Conservation (phyloP, 1,140 invertebrate species). For the Vanessa tameamea region DNA sequence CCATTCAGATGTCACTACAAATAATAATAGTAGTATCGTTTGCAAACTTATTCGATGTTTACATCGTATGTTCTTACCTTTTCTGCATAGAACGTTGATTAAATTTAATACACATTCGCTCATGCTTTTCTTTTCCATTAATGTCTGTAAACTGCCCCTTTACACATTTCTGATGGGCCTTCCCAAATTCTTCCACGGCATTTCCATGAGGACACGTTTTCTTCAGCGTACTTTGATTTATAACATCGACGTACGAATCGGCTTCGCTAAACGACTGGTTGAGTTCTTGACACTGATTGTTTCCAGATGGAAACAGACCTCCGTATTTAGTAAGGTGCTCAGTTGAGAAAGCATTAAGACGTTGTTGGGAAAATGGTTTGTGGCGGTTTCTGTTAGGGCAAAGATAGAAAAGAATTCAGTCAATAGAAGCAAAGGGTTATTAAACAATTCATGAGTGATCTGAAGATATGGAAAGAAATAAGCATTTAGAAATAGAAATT, state of each 20-base stretch:
- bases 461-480: conserved; percentile 21
- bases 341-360: conserved; percentile 78
- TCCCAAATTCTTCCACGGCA: conserved; percentile 77
- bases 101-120: conserved; percentile 76
- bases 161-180: conserved; percentile 79
- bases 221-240: conserved; percentile 67
- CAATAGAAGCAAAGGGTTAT: conserved; percentile 30
- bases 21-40: too few species aligned
- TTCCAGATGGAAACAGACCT: conserved; percentile 75
- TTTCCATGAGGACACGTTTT: conserved; percentile 75
- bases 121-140: conserved; percentile 66
- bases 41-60: not conserved
- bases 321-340: conserved; percentile 78
- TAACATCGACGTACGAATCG: conserved; percentile 76
- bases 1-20: too few species aligned
- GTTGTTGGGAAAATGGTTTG: conserved; percentile 80
- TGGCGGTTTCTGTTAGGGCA: conserved; percentile 78
- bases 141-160: conserved; percentile 68
- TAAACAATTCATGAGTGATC: conserved; percentile 6
- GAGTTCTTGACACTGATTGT: conserved; percentile 74
- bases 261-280: conserved; percentile 77
- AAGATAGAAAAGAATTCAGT: conserved; percentile 62
- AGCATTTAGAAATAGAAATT: conserved; percentile 11
- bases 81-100: conserved; percentile 75
- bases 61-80: conserved; percentile 52